A percentile compares a stretch with the other conserved stretches of the same genome.
These are phyloP conservation scores for Trachelus stipa DNA, from an alignment of 2,888 invertebrate species.

Conservation along the genomic window DNA sequence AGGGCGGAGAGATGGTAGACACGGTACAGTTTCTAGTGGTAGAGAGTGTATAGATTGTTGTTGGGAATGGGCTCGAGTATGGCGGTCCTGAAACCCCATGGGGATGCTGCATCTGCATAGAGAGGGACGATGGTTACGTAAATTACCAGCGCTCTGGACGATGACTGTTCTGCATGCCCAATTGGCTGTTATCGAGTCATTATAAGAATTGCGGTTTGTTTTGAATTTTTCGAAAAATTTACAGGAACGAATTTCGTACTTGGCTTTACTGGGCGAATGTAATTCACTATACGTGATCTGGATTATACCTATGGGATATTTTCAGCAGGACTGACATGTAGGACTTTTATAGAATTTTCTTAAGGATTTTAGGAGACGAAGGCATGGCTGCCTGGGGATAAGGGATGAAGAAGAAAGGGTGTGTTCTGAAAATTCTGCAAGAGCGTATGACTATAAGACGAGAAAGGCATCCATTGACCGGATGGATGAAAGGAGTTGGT, in stretches of 20 bases:
- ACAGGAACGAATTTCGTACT: neutral
- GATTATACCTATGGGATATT: neutral
- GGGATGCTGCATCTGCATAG: slow-evolving; percentile 55
- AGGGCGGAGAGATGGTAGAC: slow-evolving; percentile 1
- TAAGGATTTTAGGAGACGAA: neutral
- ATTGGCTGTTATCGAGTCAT: neutral
- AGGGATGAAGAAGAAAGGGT: neutral
- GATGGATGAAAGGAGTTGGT: slow-evolving; percentile 38
- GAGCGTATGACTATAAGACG: neutral
- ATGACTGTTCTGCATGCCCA: slow-evolving; percentile 40
- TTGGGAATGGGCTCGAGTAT: neutral
- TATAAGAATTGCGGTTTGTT: neutral
- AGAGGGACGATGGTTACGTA: slow-evolving; percentile 59
- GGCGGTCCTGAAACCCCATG: slow-evolving; percentile 28
- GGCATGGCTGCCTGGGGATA: neutral
- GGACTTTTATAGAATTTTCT: neutral
- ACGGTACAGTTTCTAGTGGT: neutral
- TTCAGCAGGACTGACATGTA: neutral
- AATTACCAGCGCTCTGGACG: slow-evolving; percentile 60
- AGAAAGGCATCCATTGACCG: slow-evolving; percentile 42
- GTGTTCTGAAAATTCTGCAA: slow-evolving; percentile 4
- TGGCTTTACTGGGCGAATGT: neutral
- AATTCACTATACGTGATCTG: neutral
- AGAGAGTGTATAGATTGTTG: neutral
- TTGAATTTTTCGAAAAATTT: neutral